Conservation (phyloP, 2,113 vertebrate genomes). For the Triplophysa rosa region DNA sequence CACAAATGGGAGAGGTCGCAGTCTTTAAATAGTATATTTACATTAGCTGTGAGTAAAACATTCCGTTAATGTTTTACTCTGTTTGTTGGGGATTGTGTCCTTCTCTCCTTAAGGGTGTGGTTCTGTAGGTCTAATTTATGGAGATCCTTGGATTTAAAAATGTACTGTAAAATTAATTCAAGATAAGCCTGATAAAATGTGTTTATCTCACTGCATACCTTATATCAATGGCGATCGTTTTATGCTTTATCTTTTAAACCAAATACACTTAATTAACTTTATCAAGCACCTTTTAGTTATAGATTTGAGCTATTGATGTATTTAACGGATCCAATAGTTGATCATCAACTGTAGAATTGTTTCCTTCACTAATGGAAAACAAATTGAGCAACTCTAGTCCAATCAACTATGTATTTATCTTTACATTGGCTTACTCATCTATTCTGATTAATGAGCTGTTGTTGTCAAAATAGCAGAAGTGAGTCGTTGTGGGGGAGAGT, state of each 20-base stretch:
- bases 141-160: not conserved
- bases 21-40: conserved; percentile 12
- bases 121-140: not conserved
- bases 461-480: not conserved
- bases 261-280: not conserved
- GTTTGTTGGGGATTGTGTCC: not conserved
- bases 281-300: not conserved
- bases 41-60: not conserved
- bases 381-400: conserved; percentile 6
- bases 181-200: not conserved
- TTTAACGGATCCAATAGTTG: not conserved
- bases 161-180: not conserved
- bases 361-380: not conserved
- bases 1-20: not conserved
- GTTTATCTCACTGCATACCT: not conserved
- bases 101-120: conserved; percentile 7
- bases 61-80: not conserved
- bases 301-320: not conserved
- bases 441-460: conserved; percentile 16
- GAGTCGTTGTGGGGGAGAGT: not conserved
- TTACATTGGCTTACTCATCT: not conserved
- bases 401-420: conserved; percentile 10
- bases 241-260: not conserved
- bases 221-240: not conserved
- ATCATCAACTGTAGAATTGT: conserved; percentile 22